Percentiles rank a stretch among this genome's conserved stretches.
Evolutionary conservation across 2,113 vertebrate genomes (phyloP).

Genomic region (Ornithorhynchus anatinus): DNA sequence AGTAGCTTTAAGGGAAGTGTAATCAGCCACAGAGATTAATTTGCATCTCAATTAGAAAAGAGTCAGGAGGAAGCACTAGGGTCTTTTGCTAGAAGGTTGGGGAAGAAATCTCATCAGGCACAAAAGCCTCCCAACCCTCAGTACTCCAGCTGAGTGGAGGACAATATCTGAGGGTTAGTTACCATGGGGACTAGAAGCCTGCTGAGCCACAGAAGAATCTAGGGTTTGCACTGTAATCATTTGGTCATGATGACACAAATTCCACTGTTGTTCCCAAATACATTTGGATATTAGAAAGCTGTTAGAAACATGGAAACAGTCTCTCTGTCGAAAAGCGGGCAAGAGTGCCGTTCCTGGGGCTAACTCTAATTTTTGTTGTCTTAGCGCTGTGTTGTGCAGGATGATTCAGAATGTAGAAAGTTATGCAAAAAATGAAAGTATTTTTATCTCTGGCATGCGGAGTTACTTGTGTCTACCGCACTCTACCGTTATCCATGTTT

Average conservation of each 20-base stretch:
- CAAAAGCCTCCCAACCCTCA: conserved; percentile 77
- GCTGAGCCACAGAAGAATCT: conserved; percentile 72
- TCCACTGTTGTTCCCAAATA: conserved; percentile 64
- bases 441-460: conserved; percentile 26
- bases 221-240: conserved; percentile 64
- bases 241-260: conserved; percentile 75
- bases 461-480: conserved; percentile 5
- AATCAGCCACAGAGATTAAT: conserved; percentile 94
- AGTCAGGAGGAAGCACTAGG: conserved; percentile 76
- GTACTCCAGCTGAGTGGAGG: conserved; percentile 79
- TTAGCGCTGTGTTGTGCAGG: conserved; percentile 7
- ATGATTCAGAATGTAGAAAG: conserved; percentile 14
- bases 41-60: conserved; percentile 93
- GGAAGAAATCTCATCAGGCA: conserved; percentile 86
- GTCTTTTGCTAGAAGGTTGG: conserved; percentile 75
- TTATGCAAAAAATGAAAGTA: conserved; percentile 27
- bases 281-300: conserved; percentile 44
- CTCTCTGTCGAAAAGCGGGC: not conserved
- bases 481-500: conserved; percentile 13
- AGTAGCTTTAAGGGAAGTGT: conserved; percentile 89
- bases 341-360: not conserved
- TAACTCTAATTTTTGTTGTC: not conserved
- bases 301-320: conserved; percentile 30
- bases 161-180: conserved; percentile 81
- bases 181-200: conserved; percentile 85